Evolutionary conservation across 2,888 invertebrate genomes (phyloP).

Genomic region (Melinaea marsaeus): DNA sequence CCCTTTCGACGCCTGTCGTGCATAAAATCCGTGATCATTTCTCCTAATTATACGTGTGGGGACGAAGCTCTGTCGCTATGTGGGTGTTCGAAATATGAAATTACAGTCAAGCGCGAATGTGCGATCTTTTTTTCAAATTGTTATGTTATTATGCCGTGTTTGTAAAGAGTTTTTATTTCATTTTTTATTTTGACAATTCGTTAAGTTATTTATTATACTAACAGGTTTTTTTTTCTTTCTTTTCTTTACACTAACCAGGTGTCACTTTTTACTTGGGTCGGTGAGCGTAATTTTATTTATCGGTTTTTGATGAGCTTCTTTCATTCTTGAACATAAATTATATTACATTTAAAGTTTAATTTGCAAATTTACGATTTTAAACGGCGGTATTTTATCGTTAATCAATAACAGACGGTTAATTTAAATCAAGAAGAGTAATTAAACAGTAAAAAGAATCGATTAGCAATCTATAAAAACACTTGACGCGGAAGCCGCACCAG

Average conservation of each 20-base stretch:
- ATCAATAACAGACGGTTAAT: no score
- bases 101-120: constrained; percentile 70
- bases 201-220: constrained; percentile 45
- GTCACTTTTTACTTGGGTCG: constrained; percentile 56
- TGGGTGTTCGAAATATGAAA: constrained; percentile 76
- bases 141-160: constrained; percentile 50
- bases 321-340: background rate
- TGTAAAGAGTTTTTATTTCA: constrained; percentile 38
- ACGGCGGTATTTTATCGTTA: background rate
- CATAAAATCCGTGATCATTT: constrained; percentile 69
- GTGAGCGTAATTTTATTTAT: constrained; percentile 75
- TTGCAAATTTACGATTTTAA: background rate
- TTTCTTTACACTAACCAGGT: constrained; percentile 49
- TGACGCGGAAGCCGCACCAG: constrained; percentile 60
- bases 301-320: constrained; percentile 66
- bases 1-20: constrained; percentile 75
- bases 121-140: constrained; percentile 59
- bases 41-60: constrained; percentile 71
- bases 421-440: no score
- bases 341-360: background rate
- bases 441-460: no score
- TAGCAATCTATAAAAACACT: constrained; percentile 42
- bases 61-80: constrained; percentile 61
- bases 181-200: constrained; percentile 33
- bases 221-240: constrained; percentile 54